phyloP scores from a whole-genome alignment of 1,140 invertebrate genomes.

The Protaetia brevitarsis region DNA sequence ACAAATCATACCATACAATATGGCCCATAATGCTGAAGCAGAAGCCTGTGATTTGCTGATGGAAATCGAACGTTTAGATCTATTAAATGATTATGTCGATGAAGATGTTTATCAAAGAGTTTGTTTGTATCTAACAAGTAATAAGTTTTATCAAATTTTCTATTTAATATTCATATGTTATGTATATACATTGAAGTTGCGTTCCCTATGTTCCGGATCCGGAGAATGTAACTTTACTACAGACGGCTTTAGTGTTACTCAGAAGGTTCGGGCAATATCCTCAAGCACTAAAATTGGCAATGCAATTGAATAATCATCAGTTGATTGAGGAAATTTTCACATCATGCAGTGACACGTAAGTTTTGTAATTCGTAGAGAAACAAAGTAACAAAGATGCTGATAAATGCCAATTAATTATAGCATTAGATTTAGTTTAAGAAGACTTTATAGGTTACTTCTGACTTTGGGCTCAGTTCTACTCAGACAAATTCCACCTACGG shows the following conservation, averaged over 20 bases:
- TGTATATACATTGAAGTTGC: slow-evolving; percentile 85
- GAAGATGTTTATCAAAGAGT: slow-evolving; percentile 90
- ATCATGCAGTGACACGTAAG: slow-evolving; percentile 83
- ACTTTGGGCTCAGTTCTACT: too few species aligned
- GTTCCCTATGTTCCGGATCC: slow-evolving; percentile 97
- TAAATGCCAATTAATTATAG: too few species aligned
- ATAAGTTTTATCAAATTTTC: slow-evolving; percentile 30
- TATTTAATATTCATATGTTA: slow-evolving; percentile 27
- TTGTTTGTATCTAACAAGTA: slow-evolving; percentile 91
- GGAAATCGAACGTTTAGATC: slow-evolving; percentile 92
- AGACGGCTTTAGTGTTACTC: slow-evolving; percentile 85
- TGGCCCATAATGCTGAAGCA: slow-evolving; percentile 98
- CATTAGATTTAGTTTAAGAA: too few species aligned
- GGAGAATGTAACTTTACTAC: slow-evolving; percentile 87
- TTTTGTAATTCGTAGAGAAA: too few species aligned
- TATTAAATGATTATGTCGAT: slow-evolving; percentile 90
- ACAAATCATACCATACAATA: slow-evolving; percentile 95
- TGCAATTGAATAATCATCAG: slow-evolving; percentile 89
- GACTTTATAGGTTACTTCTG: too few species aligned
- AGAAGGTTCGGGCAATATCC: slow-evolving; percentile 91
- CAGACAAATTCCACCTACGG: too few species aligned
- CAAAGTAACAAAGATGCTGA: too few species aligned
- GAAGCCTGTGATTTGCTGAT: slow-evolving; percentile 98
- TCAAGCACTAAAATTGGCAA: slow-evolving; percentile 88
- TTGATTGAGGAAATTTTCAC: slow-evolving; percentile 84